Evolutionary conservation across 1,140 invertebrate species (phyloP), one percentile per base, ranked within the genome.

Genomic region (Asbolus verrucosus): DNA sequence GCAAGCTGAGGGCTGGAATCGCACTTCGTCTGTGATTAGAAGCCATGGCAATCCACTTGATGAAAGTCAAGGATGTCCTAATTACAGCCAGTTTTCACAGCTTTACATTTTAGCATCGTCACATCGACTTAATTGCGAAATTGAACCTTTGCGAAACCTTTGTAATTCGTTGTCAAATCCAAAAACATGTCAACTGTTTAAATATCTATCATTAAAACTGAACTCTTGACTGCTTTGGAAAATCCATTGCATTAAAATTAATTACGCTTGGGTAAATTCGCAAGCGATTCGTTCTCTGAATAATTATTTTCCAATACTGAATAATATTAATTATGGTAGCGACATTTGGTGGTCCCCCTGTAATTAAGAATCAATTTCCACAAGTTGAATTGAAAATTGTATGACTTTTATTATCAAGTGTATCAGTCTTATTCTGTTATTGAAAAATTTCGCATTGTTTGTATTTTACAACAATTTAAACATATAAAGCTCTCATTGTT

Each of bases 81-180:
- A 63, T 63, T 39, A 63, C 33, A 39, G 39, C 21, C 33, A 39
- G 36, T 63, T 63, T 63, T 63, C 61, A 18, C 19, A 27, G 61
- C 30, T 38, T 54, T 21, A 54, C 46, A 54, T 63, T 63, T 63
- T 18, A 31, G 24, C 31, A 39, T 24, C 61, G 61, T 63, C 61
- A 41, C 61, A 63, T 63, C 41, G 33, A 63, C 33, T 63, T 63
- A 63, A 63, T 63, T 63, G 33, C 61, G 21, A 21, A 24, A 63
- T 41, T 63, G 61, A 41, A 39, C 46, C 46, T 54, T 54, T 54
- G 46, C 21, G 15, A 50, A 50, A 50, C 43, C 43, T 50, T 19
- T 21, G 1, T 19, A 54, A 54, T 27, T 27, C 13, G 46, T 54
- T 54, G 46, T 11, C 46, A 54, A 54, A 54, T 54, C 19, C 27